Conservation (phyloP, 2,113 vertebrate genomes). For the Mellivora capensis region DNA sequence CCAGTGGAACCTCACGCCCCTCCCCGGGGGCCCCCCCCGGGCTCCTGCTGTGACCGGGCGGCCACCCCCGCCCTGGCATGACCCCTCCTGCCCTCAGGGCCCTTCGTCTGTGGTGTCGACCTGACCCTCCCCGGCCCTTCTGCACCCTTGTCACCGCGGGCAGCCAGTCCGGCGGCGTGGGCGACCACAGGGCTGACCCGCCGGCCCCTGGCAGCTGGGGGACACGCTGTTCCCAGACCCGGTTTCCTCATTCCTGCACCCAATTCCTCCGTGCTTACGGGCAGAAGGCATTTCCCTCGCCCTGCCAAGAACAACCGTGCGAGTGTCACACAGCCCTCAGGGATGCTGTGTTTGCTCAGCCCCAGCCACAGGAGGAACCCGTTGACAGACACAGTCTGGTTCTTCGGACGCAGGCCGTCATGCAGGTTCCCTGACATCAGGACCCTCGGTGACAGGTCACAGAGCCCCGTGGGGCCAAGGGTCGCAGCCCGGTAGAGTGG, state of each 20-base stretch:
- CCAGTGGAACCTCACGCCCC: fast-evolving
- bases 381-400: neutral
- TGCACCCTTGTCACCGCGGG: no score
- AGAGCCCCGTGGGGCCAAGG: fast-evolving
- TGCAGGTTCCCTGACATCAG: neutral
- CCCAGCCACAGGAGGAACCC: neutral
- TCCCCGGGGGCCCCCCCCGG: fast-evolving
- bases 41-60: neutral
- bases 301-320: neutral
- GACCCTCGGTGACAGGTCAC: neutral
- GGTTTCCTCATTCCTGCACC: neutral
- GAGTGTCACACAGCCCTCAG: neutral
- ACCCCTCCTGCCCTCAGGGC: neutral
- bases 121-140: neutral
- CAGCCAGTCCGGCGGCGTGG: neutral
- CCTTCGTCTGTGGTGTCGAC: neutral
- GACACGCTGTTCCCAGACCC: fast-evolving
- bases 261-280: neutral
- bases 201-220: neutral
- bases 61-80: fast-evolving
- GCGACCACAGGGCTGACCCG: neutral
- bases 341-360: neutral
- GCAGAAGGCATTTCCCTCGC: neutral
- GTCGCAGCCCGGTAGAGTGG: fast-evolving
- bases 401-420: neutral